Conservation (phyloP, 2,888 invertebrate species). For the Caenorhabditis sinica region DNA sequence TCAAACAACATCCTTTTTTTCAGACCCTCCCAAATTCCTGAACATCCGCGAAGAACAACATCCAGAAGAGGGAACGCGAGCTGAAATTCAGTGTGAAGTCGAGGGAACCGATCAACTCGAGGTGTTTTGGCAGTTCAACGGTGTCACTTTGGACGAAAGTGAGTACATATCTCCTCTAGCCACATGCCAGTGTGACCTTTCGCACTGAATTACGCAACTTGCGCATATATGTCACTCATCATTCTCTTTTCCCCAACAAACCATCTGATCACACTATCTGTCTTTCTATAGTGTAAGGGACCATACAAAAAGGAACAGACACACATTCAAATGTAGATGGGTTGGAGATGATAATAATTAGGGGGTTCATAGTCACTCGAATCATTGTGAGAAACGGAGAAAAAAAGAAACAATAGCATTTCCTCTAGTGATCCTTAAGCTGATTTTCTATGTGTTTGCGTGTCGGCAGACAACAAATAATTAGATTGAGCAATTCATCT, state of each 20-base stretch:
- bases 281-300: background rate
- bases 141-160: conserved; percentile 74
- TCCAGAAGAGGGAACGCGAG: conserved; percentile 76
- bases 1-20: conserved; percentile 29
- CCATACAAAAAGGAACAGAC: background rate
- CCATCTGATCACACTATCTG: conserved; percentile 33
- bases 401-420: conserved; percentile 14
- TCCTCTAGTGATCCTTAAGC: conserved; percentile 34
- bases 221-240: conserved; percentile 45
- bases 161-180: conserved; percentile 35
- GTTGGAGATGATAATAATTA: conserved; percentile 13
- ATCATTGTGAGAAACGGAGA: no score
- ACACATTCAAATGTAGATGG: conserved; percentile 12
- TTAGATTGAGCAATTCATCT: conserved; percentile 45
- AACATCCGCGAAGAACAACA: conserved; percentile 73
- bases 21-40: conserved; percentile 77
- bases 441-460: background rate
- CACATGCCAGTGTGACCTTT: conserved; percentile 23
- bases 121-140: conserved; percentile 79
- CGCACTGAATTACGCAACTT: conserved; percentile 37
- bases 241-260: background rate
- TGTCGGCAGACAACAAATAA: conserved; percentile 37
- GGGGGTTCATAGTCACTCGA: conserved; percentile 12
- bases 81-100: conserved; percentile 75
- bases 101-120: conserved; percentile 70